phyloP scores from a whole-genome alignment of 2,113 vertebrate species.

The Callithrix jacchus region DNA sequence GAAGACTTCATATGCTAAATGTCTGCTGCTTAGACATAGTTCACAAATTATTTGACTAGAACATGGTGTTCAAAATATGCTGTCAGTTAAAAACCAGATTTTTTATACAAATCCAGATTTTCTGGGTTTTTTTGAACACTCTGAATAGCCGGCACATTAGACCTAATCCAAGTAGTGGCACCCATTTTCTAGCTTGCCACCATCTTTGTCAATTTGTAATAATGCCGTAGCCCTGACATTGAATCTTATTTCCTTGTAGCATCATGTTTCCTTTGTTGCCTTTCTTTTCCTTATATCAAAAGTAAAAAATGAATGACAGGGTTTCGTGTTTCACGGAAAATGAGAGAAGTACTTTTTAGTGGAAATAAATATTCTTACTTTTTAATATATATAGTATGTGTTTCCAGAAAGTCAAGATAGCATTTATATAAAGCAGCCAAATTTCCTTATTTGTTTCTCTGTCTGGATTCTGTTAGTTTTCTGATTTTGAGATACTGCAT shows the following conservation, averaged over 20 bases:
- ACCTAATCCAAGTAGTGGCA: rapidly evolving
- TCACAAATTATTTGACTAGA: conserved; percentile 1
- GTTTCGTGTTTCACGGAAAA: neutral
- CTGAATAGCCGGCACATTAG: neutral
- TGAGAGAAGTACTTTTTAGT: neutral
- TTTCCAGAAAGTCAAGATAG: neutral
- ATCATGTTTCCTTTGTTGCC: neutral
- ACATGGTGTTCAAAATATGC: neutral
- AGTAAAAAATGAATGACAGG: neutral
- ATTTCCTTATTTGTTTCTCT: neutral
- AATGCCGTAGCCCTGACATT: neutral
- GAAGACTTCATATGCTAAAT: neutral
- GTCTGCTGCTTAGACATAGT: neutral
- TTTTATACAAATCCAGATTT: neutral
- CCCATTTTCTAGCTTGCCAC: neutral
- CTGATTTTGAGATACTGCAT: neutral
- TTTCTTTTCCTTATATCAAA: neutral
- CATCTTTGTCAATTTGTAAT: neutral
- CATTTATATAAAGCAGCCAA: neutral
- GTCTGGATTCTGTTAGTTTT: neutral
- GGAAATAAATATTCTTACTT: neutral
- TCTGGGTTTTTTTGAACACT: neutral
- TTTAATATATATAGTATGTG: neutral
- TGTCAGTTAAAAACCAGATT: neutral
- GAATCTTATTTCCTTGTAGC: neutral